Conservation (phyloP, 2,113 vertebrate species). For the Nycticryphes semicollaris region DNA sequence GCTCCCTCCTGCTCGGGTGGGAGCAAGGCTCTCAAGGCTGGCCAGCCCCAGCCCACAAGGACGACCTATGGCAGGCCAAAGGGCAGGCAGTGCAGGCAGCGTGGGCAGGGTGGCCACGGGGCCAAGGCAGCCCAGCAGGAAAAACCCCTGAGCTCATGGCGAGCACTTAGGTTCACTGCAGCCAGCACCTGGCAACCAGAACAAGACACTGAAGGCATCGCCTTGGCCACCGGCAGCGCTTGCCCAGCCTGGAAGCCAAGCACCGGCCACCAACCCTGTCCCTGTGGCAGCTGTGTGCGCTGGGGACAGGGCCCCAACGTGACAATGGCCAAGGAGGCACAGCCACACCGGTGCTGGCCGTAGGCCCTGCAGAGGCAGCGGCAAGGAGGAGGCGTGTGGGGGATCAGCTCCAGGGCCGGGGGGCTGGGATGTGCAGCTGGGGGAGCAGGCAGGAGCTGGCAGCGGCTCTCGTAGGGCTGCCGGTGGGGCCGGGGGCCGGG, state of each 20-base stretch:
- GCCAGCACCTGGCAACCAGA: not conserved
- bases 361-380: not conserved
- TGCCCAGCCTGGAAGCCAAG: not conserved
- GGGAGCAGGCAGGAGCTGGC: not conserved
- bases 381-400: fast-evolving
- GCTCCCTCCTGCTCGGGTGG: not conserved
- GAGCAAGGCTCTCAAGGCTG: fast-evolving
- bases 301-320: not conserved
- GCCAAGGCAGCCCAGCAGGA: not conserved
- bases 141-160: not conserved
- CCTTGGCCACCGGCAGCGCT: not conserved
- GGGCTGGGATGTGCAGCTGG: fast-evolving
- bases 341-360: fast-evolving
- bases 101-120: fast-evolving
- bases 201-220: not conserved
- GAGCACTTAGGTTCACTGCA: fast-evolving
- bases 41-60: not conserved
- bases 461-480: not conserved
- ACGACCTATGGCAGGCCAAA: not conserved
- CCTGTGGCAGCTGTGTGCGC: fast-evolving
- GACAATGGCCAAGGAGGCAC: fast-evolving
- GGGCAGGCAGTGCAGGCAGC: not conserved
- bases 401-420: not conserved
- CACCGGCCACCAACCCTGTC: not conserved
- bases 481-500: slow-evolving; percentile 24